Conservation (phyloP, 2,113 vertebrate species). For the Cyprinodon tularosa region DNA sequence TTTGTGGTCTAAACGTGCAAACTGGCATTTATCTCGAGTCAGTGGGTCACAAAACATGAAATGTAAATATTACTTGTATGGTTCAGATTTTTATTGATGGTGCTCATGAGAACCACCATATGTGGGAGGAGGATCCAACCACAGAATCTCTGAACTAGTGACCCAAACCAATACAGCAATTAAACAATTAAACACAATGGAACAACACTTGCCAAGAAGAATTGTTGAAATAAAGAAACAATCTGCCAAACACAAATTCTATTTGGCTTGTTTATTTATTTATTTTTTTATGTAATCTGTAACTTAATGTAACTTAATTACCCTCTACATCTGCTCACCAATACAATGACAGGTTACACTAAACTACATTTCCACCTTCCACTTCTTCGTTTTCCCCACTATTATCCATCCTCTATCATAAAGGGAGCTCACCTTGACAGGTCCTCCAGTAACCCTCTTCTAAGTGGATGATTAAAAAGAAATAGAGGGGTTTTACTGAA, state of each 20-base stretch:
- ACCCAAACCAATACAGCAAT: too few relatives aligned
- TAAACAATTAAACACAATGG: too few relatives aligned
- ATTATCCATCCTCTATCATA: conserved; percentile 56
- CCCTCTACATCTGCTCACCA: neutral
- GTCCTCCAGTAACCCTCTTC: conserved; percentile 92
- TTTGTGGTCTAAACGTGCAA: too few relatives aligned
- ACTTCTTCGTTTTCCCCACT: conserved; percentile 37
- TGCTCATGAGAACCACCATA: too few relatives aligned
- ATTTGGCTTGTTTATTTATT: neutral
- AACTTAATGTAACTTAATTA: neutral
- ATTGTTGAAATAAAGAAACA: neutral
- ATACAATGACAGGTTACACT: too few relatives aligned
- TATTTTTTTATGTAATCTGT: neutral
- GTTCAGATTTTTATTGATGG: too few relatives aligned
- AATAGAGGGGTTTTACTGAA: conserved; percentile 96
- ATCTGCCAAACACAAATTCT: neutral
- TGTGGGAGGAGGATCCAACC: too few relatives aligned
- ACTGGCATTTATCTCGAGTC: too few relatives aligned
- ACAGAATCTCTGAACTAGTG: too few relatives aligned
- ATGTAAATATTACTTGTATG: too few relatives aligned
- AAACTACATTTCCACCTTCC: conserved; percentile 18
- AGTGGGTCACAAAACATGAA: too few relatives aligned
- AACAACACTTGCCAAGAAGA: neutral
- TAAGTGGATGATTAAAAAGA: conserved; percentile 99
- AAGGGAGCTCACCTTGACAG: conserved; percentile 92